These are phyloP conservation scores for Sycon ciliatum DNA, from an alignment of 37 sponge, comb jelly and placozoan genomes.

Conservation along the genomic window DNA sequence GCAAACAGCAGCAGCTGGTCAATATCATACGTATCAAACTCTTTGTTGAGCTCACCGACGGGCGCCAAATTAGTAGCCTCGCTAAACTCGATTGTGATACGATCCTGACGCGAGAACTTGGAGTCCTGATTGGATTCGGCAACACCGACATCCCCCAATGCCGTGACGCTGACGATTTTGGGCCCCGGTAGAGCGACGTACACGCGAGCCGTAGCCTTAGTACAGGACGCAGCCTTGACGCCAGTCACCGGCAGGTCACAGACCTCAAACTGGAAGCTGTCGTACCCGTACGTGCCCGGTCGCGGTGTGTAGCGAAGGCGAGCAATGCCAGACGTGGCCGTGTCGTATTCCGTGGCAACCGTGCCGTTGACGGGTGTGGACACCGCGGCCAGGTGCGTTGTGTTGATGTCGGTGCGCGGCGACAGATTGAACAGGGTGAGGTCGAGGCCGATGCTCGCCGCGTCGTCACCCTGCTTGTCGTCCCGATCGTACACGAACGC, in stretches of 20 bases:
- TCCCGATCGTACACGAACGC: constrained; percentile 56
- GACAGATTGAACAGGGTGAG: constrained; percentile 40
- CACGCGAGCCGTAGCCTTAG: constrained; percentile 44
- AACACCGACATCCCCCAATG: neutral
- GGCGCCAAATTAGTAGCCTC: constrained; percentile 79
- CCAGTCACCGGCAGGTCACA: constrained; percentile 36
- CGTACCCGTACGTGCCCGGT: constrained; percentile 51
- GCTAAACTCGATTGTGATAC: constrained; percentile 37
- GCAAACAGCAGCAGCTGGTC: constrained; percentile 52
- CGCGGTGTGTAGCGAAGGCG: constrained; percentile 48
- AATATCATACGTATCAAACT: constrained; percentile 32
- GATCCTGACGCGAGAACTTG: constrained; percentile 59
- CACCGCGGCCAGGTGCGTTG: constrained; percentile 20
- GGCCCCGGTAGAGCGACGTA: constrained; percentile 55
- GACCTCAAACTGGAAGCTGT: constrained; percentile 50
- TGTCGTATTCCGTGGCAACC: neutral
- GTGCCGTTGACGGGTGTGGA: constrained; percentile 30
- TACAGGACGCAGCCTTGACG: constrained; percentile 27
- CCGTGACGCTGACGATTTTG: constrained; percentile 37
- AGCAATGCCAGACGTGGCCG: too few species aligned
- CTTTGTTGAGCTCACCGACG: constrained; percentile 1
- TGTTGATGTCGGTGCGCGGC: constrained; percentile 44
- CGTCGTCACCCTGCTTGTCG: constrained; percentile 46
- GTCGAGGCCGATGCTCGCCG: constrained; percentile 22
- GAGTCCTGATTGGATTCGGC: constrained; percentile 30